phyloP scores from a whole-genome alignment of 2,888 invertebrate genomes.

The Himalopsyche kuldschensis region DNA sequence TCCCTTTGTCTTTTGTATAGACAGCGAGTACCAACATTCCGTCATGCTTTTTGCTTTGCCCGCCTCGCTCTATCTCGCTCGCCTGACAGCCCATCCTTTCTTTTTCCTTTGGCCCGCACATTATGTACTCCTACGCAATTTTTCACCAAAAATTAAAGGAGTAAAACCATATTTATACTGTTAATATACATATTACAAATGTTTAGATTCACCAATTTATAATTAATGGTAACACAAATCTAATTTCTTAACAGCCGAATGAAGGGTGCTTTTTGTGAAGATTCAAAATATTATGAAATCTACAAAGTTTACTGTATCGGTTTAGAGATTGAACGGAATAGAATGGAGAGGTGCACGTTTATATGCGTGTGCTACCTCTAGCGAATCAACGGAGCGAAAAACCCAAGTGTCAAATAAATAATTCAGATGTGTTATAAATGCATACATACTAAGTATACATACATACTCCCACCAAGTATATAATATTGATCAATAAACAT shows the following conservation, averaged over 20 bases:
- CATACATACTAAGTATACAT: no score
- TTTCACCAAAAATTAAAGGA: neutral
- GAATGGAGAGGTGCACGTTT: no score
- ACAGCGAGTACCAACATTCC: conserved; percentile 32
- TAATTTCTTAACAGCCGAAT: neutral
- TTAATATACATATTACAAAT: neutral
- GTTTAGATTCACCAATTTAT: neutral
- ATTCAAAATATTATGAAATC: no score
- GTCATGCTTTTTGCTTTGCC: conserved; percentile 37
- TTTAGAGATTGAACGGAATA: no score
- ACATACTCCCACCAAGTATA: no score
- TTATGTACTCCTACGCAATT: conserved; percentile 16
- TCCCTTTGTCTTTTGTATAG: conserved; percentile 25
- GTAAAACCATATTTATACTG: neutral
- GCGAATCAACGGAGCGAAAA: no score
- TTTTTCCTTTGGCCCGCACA: neutral
- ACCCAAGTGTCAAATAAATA: no score
- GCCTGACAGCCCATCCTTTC: neutral
- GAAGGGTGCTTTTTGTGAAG: no score
- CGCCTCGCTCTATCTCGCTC: conserved; percentile 11
- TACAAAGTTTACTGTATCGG: no score
- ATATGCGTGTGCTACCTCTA: no score
- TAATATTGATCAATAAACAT: no score
- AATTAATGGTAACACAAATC: neutral
- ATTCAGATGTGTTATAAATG: no score